Evolutionary conservation across 2,113 vertebrate species (phyloP).

Genomic region (Mohoua ochrocephala): DNA sequence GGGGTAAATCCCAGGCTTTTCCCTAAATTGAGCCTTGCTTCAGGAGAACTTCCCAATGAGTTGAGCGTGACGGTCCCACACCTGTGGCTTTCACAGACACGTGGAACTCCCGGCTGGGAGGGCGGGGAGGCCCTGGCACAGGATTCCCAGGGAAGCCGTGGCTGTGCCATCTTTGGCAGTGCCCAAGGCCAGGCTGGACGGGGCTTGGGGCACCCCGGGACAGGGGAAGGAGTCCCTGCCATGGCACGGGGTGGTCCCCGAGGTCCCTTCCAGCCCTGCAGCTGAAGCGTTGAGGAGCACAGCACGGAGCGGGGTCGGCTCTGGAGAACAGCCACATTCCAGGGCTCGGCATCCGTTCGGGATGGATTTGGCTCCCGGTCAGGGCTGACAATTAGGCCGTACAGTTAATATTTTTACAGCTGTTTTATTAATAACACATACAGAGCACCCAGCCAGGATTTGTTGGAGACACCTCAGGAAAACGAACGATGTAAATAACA

Average conservation of each 20-base stretch:
- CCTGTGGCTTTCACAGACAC: not conserved
- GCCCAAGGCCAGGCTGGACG: not conserved
- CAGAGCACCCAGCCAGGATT: conserved; percentile 75
- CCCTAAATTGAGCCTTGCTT: fast-evolving
- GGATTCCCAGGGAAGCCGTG: not conserved
- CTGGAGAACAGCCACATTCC: conserved; percentile 61
- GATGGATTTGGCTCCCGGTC: conserved; percentile 67
- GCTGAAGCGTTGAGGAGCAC: not conserved
- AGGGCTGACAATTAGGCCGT: conserved; percentile 75
- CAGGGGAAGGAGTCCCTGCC: not conserved
- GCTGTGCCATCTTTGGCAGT: not conserved
- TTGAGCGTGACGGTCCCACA: not conserved
- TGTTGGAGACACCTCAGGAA: conserved; percentile 84
- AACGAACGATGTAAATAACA: conserved; percentile 82
- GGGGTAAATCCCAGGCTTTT: not conserved
- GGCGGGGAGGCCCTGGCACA: not conserved
- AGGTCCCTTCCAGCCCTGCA: not conserved
- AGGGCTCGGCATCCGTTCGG: conserved; percentile 57
- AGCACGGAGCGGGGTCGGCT: conserved; percentile 51
- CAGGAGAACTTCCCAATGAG: fast-evolving
- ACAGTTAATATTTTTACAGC: conserved; percentile 85
- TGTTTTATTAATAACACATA: conserved; percentile 81
- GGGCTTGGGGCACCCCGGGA: not conserved
- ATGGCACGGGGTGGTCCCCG: fast-evolving
- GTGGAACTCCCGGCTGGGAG: not conserved